A percentile compares a stretch with the other conserved stretches of the same genome.
phyloP scores from a whole-genome alignment of 1,140 invertebrate genomes.

The Papilio glaucus region DNA sequence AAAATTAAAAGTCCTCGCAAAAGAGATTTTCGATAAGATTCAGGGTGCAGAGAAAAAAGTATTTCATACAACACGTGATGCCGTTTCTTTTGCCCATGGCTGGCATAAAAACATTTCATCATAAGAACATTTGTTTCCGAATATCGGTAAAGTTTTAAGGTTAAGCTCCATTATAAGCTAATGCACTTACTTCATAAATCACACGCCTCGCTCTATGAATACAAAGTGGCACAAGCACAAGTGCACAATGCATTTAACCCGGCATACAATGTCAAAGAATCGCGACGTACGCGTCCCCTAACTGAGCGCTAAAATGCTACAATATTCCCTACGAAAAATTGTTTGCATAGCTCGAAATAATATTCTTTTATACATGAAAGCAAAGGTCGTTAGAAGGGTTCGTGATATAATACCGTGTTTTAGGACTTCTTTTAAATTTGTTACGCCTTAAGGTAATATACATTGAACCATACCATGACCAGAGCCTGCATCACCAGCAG shows the following conservation, averaged over 20 bases:
- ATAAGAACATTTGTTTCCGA: background rate
- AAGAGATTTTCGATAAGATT: no score
- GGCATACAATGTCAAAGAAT: background rate
- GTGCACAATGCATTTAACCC: constrained; percentile 12
- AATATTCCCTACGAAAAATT: constrained; percentile 15
- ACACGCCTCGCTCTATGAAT: background rate
- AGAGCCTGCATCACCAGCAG: no score
- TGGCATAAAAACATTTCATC: background rate
- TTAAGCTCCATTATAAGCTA: background rate
- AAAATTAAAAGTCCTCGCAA: no score
- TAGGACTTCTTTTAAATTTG: no score
- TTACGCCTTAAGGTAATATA: no score
- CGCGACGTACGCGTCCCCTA: background rate
- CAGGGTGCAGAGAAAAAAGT: no score
- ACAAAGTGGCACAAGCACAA: constrained; percentile 22
- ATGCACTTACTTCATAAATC: constrained; percentile 12
- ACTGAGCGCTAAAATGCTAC: background rate
- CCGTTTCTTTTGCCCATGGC: no score
- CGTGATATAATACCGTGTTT: background rate
- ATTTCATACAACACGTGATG: no score
- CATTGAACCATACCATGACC: no score
- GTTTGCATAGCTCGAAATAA: constrained; percentile 4
- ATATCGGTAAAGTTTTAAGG: background rate
- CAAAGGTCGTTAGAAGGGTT: background rate
- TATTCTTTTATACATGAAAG: background rate